phyloP scores from a whole-genome alignment of 2,797 vertebrate species.

The Semotilus atromaculatus region DNA sequence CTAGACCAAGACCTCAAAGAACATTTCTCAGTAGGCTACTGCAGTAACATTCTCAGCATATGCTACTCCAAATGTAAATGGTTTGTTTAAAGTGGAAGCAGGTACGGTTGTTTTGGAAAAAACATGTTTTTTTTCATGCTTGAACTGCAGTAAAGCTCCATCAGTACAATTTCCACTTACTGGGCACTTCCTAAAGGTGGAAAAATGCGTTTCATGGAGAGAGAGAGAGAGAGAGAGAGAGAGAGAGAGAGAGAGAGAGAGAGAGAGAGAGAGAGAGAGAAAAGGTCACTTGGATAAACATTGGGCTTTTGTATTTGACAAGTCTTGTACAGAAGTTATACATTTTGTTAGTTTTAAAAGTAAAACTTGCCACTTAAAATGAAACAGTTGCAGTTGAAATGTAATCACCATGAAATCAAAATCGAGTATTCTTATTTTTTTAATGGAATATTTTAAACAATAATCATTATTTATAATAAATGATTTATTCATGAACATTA shows the following conservation, averaged over 20 bases:
- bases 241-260: no score
- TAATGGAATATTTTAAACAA: not conserved
- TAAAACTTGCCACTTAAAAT: not conserved
- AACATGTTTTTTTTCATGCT: not conserved
- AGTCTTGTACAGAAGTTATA: not conserved
- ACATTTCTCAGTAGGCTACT: not conserved
- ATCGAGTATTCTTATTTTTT: not conserved
- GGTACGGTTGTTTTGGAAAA: not conserved
- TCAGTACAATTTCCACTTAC: not conserved
- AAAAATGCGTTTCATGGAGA: not conserved
- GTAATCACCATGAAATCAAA: not conserved
- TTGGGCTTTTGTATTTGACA: not conserved
- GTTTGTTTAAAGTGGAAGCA: not conserved
- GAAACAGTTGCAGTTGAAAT: not conserved
- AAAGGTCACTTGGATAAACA: not conserved
- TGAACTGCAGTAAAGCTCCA: not conserved
- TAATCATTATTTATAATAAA: not conserved
- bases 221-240: no score
- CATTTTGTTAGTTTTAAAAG: not conserved
- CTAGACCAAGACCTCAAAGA: conserved; percentile 9
- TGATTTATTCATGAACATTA: not conserved
- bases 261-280: no score
- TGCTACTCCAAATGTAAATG: not conserved
- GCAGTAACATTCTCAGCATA: not conserved
- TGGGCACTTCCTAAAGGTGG: not conserved